phyloP scores from a whole-genome alignment of 2,113 vertebrate genomes.

The Tachysurus vachellii region DNA sequence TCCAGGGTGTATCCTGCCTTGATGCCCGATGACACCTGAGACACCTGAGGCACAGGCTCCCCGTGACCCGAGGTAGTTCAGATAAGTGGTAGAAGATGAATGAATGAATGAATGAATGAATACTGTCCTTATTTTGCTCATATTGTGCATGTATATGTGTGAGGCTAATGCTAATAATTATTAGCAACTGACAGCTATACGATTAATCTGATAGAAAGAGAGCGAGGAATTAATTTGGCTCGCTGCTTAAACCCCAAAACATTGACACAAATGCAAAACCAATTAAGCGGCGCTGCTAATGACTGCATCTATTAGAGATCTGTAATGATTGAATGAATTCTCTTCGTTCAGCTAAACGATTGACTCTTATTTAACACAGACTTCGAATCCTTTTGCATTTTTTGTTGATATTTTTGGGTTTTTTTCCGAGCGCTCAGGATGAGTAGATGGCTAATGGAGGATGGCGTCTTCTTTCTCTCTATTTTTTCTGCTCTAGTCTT shows the following conservation, averaged over 20 bases:
- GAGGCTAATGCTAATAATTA: neutral
- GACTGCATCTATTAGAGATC: conserved; percentile 22
- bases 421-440: conserved; percentile 4
- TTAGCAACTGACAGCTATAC: neutral
- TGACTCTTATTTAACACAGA: conserved; percentile 35
- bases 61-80: no score
- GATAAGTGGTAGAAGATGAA: no score
- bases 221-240: conserved; percentile 25
- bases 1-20: no score
- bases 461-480: neutral
- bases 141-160: neutral
- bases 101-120: no score
- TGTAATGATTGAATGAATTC: conserved; percentile 41
- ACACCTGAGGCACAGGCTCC: no score
- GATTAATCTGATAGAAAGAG: neutral
- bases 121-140: neutral
- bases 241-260: conserved; percentile 12
- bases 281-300: conserved; percentile 31
- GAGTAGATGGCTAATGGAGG: conserved; percentile 41
- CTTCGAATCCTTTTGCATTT: neutral
- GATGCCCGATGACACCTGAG: no score
- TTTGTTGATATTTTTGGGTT: neutral
- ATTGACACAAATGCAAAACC: conserved; percentile 24
- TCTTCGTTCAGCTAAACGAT: conserved; percentile 35
- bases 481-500: conserved; percentile 17